These are phyloP conservation scores for Gopherus evgoodei DNA, from an alignment of 2,113 vertebrate species.

Conservation along the genomic window DNA sequence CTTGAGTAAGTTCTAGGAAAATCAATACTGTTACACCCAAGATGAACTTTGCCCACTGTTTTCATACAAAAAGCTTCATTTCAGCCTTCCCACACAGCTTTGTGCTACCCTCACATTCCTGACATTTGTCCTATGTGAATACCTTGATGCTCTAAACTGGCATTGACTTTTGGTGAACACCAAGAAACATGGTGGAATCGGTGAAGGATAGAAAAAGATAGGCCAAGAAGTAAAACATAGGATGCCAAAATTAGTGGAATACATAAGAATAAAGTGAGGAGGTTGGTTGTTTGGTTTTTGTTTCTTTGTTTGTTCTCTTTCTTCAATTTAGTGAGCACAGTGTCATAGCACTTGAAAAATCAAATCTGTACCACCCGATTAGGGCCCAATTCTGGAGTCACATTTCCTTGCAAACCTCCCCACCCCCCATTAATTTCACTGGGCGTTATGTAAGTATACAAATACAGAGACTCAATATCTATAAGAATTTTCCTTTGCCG, in stretches of 20 bases:
- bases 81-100: not conserved
- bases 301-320: not conserved
- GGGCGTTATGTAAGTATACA: not conserved
- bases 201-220: not conserved
- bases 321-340: not conserved
- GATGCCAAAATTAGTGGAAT: no score
- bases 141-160: not conserved
- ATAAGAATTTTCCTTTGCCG: slow-evolving; percentile 26
- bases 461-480: slow-evolving; percentile 22
- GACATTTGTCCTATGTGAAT: not conserved
- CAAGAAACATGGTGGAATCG: not conserved
- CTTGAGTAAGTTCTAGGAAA: not conserved
- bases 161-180: not conserved
- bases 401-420: not conserved
- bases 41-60: not conserved
- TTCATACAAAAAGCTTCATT: not conserved
- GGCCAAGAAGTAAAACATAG: no score
- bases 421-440: not conserved
- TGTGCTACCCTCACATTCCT: not conserved
- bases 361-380: not conserved
- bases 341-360: not conserved
- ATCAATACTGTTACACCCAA: not conserved
- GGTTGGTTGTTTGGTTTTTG: not conserved
- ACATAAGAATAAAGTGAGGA: not conserved
- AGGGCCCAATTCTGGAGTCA: not conserved